Evolutionary conservation across 2,797 vertebrate genomes (phyloP).

Genomic region (Enteromius afrohamiltoni): DNA sequence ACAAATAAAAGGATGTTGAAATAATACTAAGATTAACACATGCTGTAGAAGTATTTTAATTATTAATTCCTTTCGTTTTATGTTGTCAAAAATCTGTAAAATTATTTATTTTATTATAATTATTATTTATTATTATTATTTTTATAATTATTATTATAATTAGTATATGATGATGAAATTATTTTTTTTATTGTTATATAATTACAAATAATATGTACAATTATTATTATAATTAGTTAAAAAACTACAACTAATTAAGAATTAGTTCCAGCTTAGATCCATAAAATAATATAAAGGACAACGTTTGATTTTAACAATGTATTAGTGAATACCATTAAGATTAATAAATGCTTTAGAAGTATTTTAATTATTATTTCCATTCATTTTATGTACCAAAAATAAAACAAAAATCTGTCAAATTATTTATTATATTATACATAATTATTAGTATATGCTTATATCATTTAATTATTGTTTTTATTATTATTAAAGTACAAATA

Average conservation of each 20-base stretch:
- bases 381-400: too few relatives aligned
- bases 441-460: background rate
- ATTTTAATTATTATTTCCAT: background rate
- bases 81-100: too few relatives aligned
- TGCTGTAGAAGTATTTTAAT: too few relatives aligned
- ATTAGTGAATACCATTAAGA: background rate
- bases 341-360: background rate
- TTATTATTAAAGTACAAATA: background rate
- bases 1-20: background rate
- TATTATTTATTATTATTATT: too few relatives aligned
- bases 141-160: too few relatives aligned
- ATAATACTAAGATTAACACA: background rate
- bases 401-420: too few relatives aligned
- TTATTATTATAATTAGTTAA: background rate
- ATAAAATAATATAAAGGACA: background rate
- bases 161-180: background rate
- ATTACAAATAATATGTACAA: background rate
- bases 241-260: background rate
- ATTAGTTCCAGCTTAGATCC: background rate
- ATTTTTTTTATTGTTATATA: background rate
- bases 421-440: background rate
- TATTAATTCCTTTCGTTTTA: too few relatives aligned
- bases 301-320: background rate
- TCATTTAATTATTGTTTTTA: background rate
- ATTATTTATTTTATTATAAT: too few relatives aligned